Base-by-base conservation (phyloP, 2,797 vertebrate species). In the Megalops cyprinoides region DNA sequence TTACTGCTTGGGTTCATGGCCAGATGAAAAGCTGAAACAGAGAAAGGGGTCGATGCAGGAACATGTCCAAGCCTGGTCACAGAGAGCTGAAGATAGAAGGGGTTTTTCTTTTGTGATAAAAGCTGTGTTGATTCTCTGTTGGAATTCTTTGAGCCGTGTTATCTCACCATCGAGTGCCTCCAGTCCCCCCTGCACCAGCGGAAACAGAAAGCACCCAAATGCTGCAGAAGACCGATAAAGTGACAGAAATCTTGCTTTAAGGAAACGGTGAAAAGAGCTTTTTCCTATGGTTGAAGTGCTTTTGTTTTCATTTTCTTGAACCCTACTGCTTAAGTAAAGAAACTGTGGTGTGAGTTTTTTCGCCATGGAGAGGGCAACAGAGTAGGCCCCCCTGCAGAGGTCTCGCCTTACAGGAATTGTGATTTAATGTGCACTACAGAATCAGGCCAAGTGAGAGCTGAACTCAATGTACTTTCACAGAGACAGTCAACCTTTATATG, bases 381-480 rank as follows among this genome's bases (percentile, higher is more conserved):
- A 9, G 23, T 18, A 1, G 15, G 3, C 15, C 39, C 37, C 67
- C 67, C 39, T 42, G 15, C 34, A 42, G 67, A 71, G 67, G 67
- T 28, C 18, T 71, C 18, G 34, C 15, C 34, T 20, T 44, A 25
- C 20, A 23, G 37, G 39, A 23, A 39, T n/a, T 46, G 67, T 73
- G 69, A 73, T 73, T 73, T 73, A 73, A 73, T 73, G 69, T 23
- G 7, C 44, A 4, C 69, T 46, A 73, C 37, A 44, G 18, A 73
- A 44, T 46, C 69, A 46, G 42, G 69, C 69, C 69, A 34, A 65
- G 62, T 28, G 14, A 8, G 37, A 73, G 10, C 69, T n/a, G 69
- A 73, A 46, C 42, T 73, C 69, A 9, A 42, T 73, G 69, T 73
- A n/a, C 69, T 73, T 25, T 44, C 39, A 73, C 69, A 73, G 3